These are phyloP conservation scores for Pseudococcus longispinus DNA, from an alignment of 2,888 invertebrate species.

Conservation along the genomic window DNA sequence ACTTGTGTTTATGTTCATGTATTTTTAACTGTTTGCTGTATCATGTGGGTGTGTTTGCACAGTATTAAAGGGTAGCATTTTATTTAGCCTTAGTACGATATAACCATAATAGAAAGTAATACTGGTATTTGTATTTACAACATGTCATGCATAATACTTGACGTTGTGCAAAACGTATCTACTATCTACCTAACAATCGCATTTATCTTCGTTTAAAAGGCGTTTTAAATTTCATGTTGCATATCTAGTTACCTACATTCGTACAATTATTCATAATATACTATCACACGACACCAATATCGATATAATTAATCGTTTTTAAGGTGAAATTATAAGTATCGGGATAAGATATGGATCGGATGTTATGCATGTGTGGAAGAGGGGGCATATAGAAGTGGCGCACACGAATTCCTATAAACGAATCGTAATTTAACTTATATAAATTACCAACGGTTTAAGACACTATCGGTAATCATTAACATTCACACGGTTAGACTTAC, in stretches of 20 bases:
- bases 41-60: background rate
- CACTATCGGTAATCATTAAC: constrained; percentile 49
- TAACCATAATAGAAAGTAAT: background rate
- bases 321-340: background rate
- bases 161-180: background rate
- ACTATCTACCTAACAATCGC: background rate
- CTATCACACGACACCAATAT: background rate
- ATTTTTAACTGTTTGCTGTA: background rate
- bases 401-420: constrained; percentile 3
- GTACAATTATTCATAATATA: background rate
- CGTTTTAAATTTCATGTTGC: background rate
- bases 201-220: background rate
- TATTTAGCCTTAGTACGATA: background rate
- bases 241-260: background rate
- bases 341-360: background rate
- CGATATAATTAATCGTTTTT: constrained; percentile 29
- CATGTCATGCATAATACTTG: background rate
- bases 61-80: background rate
- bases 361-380: no score
- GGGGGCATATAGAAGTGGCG: background rate
- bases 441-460: constrained; percentile 44
- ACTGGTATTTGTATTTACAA: background rate
- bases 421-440: constrained; percentile 29
- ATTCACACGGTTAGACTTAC: constrained; percentile 47
- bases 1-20: background rate